Percentiles rank a stretch among this genome's conserved stretches.
Evolutionary conservation across 2,797 vertebrate genomes (phyloP).

Genomic region (Manis javanica): DNA sequence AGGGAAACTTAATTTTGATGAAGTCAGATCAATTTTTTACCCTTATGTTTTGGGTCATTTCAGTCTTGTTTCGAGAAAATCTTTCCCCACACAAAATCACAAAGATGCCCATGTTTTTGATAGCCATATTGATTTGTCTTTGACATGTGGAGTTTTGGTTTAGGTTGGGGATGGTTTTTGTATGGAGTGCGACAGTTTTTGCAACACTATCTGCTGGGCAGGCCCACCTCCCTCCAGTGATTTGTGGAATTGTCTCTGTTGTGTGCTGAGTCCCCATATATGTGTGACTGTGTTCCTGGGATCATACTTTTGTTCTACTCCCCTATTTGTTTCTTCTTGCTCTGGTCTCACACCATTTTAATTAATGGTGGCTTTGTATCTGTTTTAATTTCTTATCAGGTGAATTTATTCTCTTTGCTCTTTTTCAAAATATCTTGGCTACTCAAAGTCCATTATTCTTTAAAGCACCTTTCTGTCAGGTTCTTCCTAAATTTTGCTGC

Average conservation of each 20-base stretch:
- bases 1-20: not conserved
- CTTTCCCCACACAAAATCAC: not conserved
- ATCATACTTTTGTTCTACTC: not conserved
- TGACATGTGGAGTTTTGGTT: not conserved
- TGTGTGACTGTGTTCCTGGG: not conserved
- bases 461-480: not conserved
- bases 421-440: not conserved
- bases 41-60: slow-evolving; percentile 9
- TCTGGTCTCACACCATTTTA: not conserved
- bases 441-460: not conserved
- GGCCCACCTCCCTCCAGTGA: not conserved
- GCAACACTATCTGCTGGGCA: not conserved
- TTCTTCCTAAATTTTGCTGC: not conserved
- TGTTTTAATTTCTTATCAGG: not conserved
- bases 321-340: not conserved
- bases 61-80: slow-evolving; percentile 11
- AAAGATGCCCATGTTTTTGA: not conserved
- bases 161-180: not conserved
- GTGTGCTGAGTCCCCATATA: not conserved
- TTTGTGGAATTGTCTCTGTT: not conserved
- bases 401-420: not conserved
- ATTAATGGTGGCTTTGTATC: not conserved
- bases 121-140: not conserved
- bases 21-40: not conserved
- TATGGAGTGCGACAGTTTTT: not conserved